A percentile compares a stretch with the other conserved stretches of the same genome.
These are phyloP conservation scores for Fragum fragum DNA, from an alignment of 2,888 invertebrate species.

Conservation along the genomic window DNA sequence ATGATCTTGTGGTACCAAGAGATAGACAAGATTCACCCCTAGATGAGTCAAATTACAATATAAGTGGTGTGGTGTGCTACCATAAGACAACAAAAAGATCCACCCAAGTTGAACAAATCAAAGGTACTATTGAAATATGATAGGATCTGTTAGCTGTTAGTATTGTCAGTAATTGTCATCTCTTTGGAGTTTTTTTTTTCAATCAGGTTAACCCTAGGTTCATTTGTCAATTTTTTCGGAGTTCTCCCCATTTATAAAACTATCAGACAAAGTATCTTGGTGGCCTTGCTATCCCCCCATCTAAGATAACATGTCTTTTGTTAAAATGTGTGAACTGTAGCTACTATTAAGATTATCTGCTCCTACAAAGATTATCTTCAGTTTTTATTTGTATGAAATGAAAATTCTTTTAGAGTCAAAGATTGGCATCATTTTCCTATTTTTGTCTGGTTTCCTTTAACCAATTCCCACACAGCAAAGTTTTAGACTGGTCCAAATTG, in stretches of 20 bases:
- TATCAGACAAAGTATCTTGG: background rate
- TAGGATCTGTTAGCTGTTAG: background rate
- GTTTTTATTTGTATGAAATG: no score
- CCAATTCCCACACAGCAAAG: no score
- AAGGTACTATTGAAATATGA: background rate
- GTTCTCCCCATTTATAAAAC: constrained; percentile 17
- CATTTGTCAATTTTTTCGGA: constrained; percentile 15
- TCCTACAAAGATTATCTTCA: no score
- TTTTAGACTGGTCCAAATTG: no score
- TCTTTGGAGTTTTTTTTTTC: constrained; percentile 1
- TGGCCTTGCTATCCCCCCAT: background rate
- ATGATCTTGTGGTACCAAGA: no score
- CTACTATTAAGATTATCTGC: background rate
- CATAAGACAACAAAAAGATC: background rate
- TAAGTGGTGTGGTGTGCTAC: background rate
- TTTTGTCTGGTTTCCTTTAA: no score
- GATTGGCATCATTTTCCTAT: no score
- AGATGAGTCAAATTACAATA: no score
- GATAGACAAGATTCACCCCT: no score
- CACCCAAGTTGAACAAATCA: background rate
- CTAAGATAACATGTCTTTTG: background rate
- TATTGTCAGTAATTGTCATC: constrained; percentile 20
- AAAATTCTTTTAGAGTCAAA: no score
- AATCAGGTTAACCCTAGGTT: background rate
- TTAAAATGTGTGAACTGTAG: background rate